phyloP scores from a whole-genome alignment of 1,140 invertebrate species.

The Macrobrachium rosenbergii region DNA sequence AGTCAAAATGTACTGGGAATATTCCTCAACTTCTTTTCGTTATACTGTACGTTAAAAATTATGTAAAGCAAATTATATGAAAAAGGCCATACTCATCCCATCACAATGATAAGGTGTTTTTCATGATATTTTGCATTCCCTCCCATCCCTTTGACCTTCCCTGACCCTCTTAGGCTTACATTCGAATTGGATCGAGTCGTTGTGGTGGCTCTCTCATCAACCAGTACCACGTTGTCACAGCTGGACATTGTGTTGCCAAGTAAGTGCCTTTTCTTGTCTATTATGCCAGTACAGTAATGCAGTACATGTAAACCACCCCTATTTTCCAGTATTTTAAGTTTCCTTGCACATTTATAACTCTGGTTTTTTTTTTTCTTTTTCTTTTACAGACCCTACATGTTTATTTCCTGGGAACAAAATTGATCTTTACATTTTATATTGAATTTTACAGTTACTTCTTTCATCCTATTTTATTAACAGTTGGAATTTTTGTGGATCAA shows the following conservation, averaged over 20 bases:
- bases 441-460: too few species aligned
- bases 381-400: too few species aligned
- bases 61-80: too few species aligned
- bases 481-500: too few species aligned
- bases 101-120: constrained; percentile 17
- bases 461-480: too few species aligned
- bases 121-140: constrained; percentile 1
- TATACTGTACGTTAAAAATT: too few species aligned
- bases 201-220: constrained; percentile 96
- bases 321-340: background rate
- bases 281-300: too few species aligned
- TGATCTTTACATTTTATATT: too few species aligned
- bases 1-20: too few species aligned
- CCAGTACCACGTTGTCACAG: constrained; percentile 92
- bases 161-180: constrained; percentile 82
- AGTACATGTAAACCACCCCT: background rate
- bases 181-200: constrained; percentile 89
- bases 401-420: too few species aligned
- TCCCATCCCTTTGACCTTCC: constrained; percentile 66
- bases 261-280: background rate
- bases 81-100: background rate
- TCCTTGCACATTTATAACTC: background rate
- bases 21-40: too few species aligned
- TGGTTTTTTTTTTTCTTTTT: too few species aligned
- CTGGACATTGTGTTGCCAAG: constrained; percentile 94